phyloP scores from a whole-genome alignment of 2,113 vertebrate genomes.

The Sander lucioperca region DNA sequence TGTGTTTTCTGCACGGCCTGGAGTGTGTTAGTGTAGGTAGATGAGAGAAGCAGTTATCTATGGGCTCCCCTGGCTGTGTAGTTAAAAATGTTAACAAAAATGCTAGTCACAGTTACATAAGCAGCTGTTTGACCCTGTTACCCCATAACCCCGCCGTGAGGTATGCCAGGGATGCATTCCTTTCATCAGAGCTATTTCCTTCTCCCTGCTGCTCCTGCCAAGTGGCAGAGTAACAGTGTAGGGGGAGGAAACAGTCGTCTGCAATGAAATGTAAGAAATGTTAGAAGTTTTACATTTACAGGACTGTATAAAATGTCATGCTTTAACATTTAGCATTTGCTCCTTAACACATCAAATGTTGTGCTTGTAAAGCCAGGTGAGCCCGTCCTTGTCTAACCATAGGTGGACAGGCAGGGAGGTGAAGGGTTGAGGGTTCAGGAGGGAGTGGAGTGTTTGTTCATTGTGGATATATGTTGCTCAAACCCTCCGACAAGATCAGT shows the following conservation, averaged over 20 bases:
- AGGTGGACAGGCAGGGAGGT: constrained; percentile 30
- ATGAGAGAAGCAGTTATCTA: constrained; percentile 35
- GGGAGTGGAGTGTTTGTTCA: constrained; percentile 30
- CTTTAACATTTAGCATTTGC: constrained; percentile 10
- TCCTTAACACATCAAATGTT: not conserved
- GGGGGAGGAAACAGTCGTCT: not conserved
- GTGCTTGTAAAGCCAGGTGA: constrained; percentile 34
- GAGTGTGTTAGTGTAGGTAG: constrained; percentile 46
- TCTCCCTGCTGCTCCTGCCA: constrained; percentile 15
- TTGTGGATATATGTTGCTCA: not conserved
- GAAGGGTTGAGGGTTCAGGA: constrained; percentile 20
- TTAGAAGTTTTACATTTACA: constrained; percentile 6
- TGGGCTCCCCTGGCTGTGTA: constrained; percentile 52
- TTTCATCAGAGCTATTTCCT: constrained; percentile 39
- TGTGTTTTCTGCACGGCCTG: constrained; percentile 51
- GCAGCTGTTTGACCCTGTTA: constrained; percentile 41
- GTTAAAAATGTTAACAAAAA: not conserved
- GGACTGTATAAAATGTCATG: not conserved
- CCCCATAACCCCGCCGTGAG: constrained; percentile 23
- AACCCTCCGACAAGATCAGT: constrained; percentile 25
- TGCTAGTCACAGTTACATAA: constrained; percentile 41
- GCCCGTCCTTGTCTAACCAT: constrained; percentile 22
- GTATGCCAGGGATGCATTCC: constrained; percentile 42
- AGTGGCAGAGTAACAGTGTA: not conserved
- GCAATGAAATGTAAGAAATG: not conserved